phyloP scores from a whole-genome alignment of 2,888 invertebrate species.

The Noctua comes region DNA sequence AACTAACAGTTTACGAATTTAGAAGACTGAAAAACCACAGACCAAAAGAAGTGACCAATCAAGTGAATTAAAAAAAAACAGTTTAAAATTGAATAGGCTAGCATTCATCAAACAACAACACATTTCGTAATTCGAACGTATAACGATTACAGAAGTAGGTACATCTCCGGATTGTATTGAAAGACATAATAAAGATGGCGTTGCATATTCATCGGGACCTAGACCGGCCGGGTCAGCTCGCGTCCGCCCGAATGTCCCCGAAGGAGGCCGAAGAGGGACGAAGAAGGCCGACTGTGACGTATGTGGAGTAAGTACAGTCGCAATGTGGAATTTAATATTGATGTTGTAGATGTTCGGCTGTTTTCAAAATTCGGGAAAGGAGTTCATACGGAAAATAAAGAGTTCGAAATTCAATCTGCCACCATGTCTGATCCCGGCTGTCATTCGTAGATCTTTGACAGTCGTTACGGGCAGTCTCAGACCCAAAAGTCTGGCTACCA shows the following conservation, averaged over 20 bases:
- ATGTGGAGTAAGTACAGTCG: slow-evolving; percentile 4
- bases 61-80: not conserved
- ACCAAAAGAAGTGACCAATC: not conserved
- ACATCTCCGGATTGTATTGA: slow-evolving; percentile 49
- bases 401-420: not conserved
- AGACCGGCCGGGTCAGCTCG: slow-evolving; percentile 55
- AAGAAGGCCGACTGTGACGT: slow-evolving; percentile 25
- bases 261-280: slow-evolving; percentile 20
- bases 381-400: not conserved
- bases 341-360: not conserved
- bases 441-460: not conserved
- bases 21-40: not conserved
- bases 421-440: not conserved
- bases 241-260: slow-evolving; percentile 40
- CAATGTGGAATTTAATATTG: slow-evolving; percentile 4
- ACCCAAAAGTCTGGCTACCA: not conserved
- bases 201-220: slow-evolving; percentile 63
- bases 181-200: slow-evolving; percentile 57
- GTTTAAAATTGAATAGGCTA: slow-evolving; percentile 1
- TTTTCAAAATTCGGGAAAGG: not conserved
- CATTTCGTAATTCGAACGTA: slow-evolving; percentile 32
- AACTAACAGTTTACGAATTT: not conserved
- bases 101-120: slow-evolving; percentile 21
- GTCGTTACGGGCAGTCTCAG: not conserved
- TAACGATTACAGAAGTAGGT: slow-evolving; percentile 28